Percentiles rank a stretch among this genome's conserved stretches.
Conservation (phyloP, 2,113 vertebrate genomes). For the Lanius collurio region DNA sequence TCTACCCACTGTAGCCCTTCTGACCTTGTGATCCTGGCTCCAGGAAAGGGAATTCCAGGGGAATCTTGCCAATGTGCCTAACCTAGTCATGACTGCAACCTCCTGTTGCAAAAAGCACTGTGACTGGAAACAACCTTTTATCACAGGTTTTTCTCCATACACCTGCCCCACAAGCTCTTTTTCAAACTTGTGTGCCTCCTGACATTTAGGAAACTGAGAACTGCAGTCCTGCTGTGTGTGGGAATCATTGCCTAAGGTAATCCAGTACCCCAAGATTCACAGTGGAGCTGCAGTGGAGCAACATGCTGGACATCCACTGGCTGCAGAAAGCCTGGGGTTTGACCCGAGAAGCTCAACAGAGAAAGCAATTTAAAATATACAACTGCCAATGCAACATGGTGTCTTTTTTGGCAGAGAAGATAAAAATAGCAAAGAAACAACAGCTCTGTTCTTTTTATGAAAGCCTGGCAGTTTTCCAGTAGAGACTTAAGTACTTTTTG, state of each 20-base stretch:
- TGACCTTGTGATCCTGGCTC: background rate
- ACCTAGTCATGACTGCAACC: background rate
- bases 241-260: background rate
- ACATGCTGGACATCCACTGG: background rate
- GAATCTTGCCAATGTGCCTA: background rate
- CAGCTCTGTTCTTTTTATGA: constrained; percentile 71
- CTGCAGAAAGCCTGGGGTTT: background rate
- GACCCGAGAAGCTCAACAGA: background rate
- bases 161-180: background rate
- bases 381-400: constrained; percentile 53
- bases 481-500: constrained; percentile 77
- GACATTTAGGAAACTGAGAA: background rate
- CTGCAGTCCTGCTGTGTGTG: background rate
- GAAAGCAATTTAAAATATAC: constrained; percentile 29
- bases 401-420: constrained; percentile 67
- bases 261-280: background rate
- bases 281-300: background rate
- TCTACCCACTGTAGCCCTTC: background rate
- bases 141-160: background rate
- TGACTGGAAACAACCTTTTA: background rate
- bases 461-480: constrained; percentile 75
- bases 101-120: background rate
- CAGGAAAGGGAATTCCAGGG: background rate
- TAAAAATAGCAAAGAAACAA: constrained; percentile 78
- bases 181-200: background rate